A percentile compares a stretch with the other conserved stretches of the same genome.
Conservation (phyloP, 2,113 vertebrate species). For the Actenoides lindsayi region DNA sequence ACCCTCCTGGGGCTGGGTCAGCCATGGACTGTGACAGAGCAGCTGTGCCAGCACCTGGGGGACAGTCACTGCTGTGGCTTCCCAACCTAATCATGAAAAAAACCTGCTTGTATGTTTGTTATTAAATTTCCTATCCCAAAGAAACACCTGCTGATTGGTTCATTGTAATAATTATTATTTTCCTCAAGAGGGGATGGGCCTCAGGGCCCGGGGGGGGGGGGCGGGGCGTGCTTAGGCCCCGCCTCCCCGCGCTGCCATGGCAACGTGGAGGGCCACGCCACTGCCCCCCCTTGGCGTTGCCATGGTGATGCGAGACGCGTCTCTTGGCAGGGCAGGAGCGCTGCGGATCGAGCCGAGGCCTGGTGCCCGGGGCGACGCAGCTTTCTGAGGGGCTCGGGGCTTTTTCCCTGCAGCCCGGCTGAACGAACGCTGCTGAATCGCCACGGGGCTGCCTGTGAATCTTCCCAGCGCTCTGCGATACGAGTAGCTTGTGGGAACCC, state of each 20-base stretch:
- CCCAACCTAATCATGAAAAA: not conserved
- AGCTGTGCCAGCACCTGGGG: not conserved
- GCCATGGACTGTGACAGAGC: accelerated
- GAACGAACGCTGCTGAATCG: not conserved
- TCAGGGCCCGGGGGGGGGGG: too few species aligned
- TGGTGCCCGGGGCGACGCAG: too few species aligned
- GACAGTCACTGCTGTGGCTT: accelerated
- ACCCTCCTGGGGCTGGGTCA: too few species aligned
- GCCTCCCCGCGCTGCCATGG: too few species aligned
- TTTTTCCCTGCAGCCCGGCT: not conserved
- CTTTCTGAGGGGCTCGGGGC: not conserved
- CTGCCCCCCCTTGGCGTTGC: not conserved
- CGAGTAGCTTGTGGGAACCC: not conserved
- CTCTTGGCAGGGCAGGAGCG: not conserved
- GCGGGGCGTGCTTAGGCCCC: too few species aligned
- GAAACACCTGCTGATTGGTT: not conserved
- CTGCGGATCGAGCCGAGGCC: too few species aligned
- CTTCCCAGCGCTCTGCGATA: not conserved
- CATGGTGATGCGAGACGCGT: not conserved
- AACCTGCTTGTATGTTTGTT: too few species aligned
- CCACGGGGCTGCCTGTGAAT: not conserved
- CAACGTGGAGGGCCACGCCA: too few species aligned
- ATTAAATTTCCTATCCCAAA: not conserved
- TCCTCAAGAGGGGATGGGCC: not conserved
- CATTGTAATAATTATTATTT: not conserved